These are phyloP conservation scores for Pelecanoides urinatrix DNA, from an alignment of 2,113 vertebrate genomes.

Conservation along the genomic window DNA sequence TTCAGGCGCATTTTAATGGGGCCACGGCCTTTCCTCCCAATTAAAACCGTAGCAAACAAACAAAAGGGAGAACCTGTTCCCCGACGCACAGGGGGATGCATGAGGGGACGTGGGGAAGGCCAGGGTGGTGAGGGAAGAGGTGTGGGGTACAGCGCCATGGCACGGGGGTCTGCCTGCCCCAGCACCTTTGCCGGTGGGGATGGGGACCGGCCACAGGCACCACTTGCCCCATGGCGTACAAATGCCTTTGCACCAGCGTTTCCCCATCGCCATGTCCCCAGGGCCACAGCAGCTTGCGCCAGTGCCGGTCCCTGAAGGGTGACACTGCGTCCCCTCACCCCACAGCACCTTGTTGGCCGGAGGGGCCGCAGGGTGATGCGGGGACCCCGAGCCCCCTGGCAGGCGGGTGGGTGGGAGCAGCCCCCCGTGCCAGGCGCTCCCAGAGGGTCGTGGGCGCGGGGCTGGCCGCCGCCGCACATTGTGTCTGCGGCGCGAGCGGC, in stretches of 20 bases:
- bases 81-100: fast-evolving
- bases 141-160: neutral
- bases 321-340: fast-evolving
- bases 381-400: neutral
- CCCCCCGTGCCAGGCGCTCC: neutral
- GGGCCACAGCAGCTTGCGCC: neutral
- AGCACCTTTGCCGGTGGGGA: neutral
- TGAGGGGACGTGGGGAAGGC: neutral
- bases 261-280: fast-evolving
- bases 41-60: neutral
- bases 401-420: neutral
- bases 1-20: neutral
- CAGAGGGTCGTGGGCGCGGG: neutral
- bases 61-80: neutral
- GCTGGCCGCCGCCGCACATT: neutral
- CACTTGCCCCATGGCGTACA: fast-evolving
- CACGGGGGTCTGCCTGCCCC: neutral
- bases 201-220: fast-evolving
- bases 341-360: neutral
- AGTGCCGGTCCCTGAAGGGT: neutral
- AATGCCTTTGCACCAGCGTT: neutral
- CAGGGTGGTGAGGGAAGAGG: neutral
- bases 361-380: fast-evolving
- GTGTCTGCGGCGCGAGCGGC: conserved; percentile 1
- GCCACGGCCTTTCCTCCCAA: neutral